Evolutionary conservation across 2,113 vertebrate genomes (phyloP).

Genomic region (Colistium nudipinnis): DNA sequence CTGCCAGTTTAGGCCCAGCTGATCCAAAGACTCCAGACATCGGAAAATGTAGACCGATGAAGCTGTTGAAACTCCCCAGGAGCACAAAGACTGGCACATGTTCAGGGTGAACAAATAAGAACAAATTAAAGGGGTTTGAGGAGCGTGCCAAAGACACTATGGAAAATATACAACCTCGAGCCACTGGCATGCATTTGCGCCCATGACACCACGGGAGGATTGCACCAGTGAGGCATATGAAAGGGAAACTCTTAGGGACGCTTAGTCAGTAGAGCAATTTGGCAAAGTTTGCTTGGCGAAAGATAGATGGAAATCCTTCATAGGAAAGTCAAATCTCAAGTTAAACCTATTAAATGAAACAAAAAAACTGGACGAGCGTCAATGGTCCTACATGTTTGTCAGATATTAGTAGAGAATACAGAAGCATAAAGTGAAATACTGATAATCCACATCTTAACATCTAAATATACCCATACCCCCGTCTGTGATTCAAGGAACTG

Average conservation of each 20-base stretch:
- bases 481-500: background rate
- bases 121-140: background rate
- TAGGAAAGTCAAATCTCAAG: no score
- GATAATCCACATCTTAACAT: background rate
- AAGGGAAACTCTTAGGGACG: slow-evolving; percentile 34
- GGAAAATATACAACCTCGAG: slow-evolving; percentile 28
- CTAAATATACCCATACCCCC: background rate
- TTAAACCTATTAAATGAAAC: no score
- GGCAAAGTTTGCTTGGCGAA: slow-evolving; percentile 10
- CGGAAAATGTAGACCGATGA: background rate
- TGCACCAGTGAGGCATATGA: slow-evolving; percentile 38
- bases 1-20: background rate
- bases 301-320: slow-evolving; percentile 11
- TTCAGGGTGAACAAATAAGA: slow-evolving; percentile 5
- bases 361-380: background rate
- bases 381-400: background rate
- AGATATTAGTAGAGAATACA: background rate
- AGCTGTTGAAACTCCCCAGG: background rate
- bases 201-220: slow-evolving; percentile 19
- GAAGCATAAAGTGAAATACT: background rate
- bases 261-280: slow-evolving; percentile 23
- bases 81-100: background rate
- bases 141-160: slow-evolving; percentile 23
- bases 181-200: background rate
- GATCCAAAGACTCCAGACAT: slow-evolving; percentile 2